Conservation (phyloP, 2,797 vertebrate species). For the Phalanger gymnotis region DNA sequence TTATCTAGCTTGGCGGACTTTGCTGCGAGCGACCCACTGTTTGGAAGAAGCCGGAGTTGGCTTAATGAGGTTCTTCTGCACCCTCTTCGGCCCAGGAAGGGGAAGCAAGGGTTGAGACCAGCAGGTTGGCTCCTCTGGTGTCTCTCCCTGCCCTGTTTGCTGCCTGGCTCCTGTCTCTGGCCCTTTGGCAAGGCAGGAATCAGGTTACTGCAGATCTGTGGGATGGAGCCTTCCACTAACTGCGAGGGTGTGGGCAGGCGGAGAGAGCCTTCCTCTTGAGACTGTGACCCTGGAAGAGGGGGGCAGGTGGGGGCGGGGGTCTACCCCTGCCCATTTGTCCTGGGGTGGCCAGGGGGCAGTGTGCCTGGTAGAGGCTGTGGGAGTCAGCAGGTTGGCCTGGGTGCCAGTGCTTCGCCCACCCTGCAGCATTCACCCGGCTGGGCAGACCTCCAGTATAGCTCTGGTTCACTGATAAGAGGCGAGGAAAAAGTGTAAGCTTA, state of each 20-base stretch:
- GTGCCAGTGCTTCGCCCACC: neutral
- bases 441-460: constrained; percentile 21
- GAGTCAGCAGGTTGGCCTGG: neutral
- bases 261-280: neutral
- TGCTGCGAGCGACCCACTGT: neutral
- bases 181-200: neutral
- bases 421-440: neutral
- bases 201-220: constrained; percentile 12
- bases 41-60: neutral
- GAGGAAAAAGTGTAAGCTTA: constrained; percentile 55
- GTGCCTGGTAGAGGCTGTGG: neutral
- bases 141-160: constrained; percentile 8
- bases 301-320: neutral
- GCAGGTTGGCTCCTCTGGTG: neutral
- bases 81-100: neutral
- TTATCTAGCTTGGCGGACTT: neutral
- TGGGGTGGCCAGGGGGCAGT: neutral
- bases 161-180: neutral
- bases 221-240: constrained; percentile 13
- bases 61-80: neutral
- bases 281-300: neutral
- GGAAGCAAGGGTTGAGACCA: neutral
- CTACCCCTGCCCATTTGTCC: constrained; percentile 27
- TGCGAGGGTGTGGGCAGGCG: neutral
- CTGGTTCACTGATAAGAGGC: constrained; percentile 62